Percentiles rank a stretch among this genome's conserved stretches.
These are phyloP conservation scores for Deilephila porcellus DNA, from an alignment of 2,888 invertebrate genomes.

Conservation along the genomic window DNA sequence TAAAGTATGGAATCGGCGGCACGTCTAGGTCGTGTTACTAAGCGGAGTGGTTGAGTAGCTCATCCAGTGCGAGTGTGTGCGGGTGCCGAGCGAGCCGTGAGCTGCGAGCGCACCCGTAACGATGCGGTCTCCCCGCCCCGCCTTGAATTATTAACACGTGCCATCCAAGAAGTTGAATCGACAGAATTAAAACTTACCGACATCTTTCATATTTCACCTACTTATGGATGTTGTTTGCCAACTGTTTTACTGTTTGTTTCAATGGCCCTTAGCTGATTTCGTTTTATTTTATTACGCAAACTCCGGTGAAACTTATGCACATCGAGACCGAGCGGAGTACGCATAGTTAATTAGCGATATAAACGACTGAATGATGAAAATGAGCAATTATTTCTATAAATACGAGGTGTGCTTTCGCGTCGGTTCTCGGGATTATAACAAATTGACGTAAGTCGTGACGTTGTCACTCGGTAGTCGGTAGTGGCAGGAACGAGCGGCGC, in stretches of 20 bases:
- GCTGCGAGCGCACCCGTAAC: constrained; percentile 61
- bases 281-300: constrained; percentile 4
- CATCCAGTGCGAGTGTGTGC: constrained; percentile 33
- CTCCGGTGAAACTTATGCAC: neutral
- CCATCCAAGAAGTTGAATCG: constrained; percentile 78
- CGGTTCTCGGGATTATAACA: neutral
- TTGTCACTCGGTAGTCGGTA: neutral
- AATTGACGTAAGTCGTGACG: neutral
- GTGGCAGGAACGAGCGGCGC: neutral
- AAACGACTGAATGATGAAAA: neutral
- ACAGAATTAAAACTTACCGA: constrained; percentile 78
- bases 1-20: no score
- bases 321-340: neutral
- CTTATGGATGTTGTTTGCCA: constrained; percentile 51
- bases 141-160: constrained; percentile 76
- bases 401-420: neutral
- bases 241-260: constrained; percentile 15
- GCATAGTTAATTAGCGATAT: neutral
- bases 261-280: constrained; percentile 10
- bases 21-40: neutral
- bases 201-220: constrained; percentile 75
- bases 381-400: neutral
- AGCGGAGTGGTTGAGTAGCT: neutral
- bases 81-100: constrained; percentile 42
- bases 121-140: constrained; percentile 65